These are phyloP conservation scores for Troglohyphantes excavatus DNA, from an alignment of 2,888 invertebrate genomes.

Conservation along the genomic window DNA sequence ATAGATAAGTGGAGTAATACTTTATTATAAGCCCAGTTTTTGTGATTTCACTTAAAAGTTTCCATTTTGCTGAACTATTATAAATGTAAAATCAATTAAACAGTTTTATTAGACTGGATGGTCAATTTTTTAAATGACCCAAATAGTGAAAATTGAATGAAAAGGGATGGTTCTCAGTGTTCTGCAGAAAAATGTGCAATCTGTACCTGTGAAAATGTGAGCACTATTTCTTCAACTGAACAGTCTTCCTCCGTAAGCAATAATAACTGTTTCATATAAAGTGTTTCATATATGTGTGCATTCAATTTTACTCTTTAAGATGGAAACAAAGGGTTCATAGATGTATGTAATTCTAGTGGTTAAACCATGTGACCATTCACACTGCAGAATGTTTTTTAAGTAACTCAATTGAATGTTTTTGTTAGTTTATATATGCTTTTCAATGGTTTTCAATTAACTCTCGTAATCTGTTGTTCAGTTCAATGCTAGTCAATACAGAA, in stretches of 20 bases:
- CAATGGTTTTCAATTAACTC: not conserved
- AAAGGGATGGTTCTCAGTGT: conserved; percentile 45
- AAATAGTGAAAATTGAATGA: conserved; percentile 15
- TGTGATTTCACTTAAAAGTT: no score
- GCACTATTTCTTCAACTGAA: conserved; percentile 45
- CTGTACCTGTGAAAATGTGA: conserved; percentile 25
- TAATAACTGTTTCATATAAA: conserved; percentile 60
- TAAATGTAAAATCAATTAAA: no score
- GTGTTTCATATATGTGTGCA: conserved; percentile 22
- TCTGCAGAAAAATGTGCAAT: conserved; percentile 32
- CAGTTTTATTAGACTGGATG: no score
- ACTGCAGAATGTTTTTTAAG: not conserved
- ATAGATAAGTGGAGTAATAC: no score
- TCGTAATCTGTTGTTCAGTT: not conserved
- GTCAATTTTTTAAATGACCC: not conserved
- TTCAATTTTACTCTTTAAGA: conserved; percentile 16
- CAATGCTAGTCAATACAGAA: not conserved
- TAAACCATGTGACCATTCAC: not conserved
- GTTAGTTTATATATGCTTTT: not conserved
- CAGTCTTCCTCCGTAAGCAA: conserved; percentile 75
- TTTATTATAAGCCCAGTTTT: no score
- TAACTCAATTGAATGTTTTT: not conserved
- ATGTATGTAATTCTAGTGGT: not conserved
- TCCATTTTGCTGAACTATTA: no score
- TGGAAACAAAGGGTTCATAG: not conserved